A percentile compares a stretch with the other conserved stretches of the same genome.
Conservation (phyloP, 2,113 vertebrate genomes). For the Pitta sordida region DNA sequence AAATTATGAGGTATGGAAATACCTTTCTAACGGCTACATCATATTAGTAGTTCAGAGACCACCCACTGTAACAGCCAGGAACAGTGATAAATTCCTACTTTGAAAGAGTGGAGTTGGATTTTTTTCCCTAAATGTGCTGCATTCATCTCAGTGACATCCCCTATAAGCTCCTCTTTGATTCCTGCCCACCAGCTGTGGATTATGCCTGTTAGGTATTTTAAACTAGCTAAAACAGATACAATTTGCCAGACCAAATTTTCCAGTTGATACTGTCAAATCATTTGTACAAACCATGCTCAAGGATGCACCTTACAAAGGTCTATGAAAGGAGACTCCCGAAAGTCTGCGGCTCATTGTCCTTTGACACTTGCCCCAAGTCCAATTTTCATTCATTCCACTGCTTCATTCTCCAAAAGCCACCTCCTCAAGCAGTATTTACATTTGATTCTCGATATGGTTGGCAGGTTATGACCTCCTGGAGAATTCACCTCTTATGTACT, state of each 20-base stretch:
- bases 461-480: not conserved
- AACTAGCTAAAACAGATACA: not conserved
- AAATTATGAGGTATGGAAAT: constrained; percentile 36
- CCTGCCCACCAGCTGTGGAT: not conserved
- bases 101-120: not conserved
- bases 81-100: not conserved
- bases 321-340: not conserved
- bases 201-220: rapidly evolving
- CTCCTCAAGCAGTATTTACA: not conserved
- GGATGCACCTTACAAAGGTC: not conserved
- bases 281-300: not conserved
- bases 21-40: not conserved
- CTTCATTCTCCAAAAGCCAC: not conserved
- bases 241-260: not conserved
- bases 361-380: rapidly evolving
- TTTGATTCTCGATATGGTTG: not conserved
- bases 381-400: not conserved
- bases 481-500: not conserved
- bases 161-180: not conserved
- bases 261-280: not conserved
- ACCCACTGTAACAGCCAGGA: not conserved
- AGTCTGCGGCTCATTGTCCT: not conserved
- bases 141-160: not conserved
- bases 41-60: not conserved
- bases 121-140: not conserved